Percentiles rank a stretch among this genome's conserved stretches.
Conservation (phyloP, 2,113 vertebrate species). For the Calyptomena viridis region DNA sequence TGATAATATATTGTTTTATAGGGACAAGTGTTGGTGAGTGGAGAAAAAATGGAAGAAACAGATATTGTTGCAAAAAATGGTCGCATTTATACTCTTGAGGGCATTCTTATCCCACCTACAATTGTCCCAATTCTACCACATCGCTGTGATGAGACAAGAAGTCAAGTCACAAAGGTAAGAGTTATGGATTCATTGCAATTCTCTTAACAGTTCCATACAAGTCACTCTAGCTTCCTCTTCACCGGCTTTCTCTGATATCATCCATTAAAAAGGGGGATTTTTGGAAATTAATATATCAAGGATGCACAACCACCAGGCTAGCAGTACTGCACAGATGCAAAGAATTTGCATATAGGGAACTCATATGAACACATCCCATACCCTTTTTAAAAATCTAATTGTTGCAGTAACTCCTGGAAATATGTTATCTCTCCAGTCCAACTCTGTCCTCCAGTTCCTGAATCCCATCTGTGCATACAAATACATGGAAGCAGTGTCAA, state of each 20-base stretch:
- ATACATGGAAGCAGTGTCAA: neutral
- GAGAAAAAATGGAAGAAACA: slow-evolving; percentile 76
- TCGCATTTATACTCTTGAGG: slow-evolving; percentile 81
- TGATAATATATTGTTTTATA: slow-evolving; percentile 40
- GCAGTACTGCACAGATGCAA: neutral
- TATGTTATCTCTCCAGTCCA: neutral
- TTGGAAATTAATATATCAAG: neutral
- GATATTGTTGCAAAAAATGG: slow-evolving; percentile 88
- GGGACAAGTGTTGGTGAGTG: slow-evolving; percentile 84
- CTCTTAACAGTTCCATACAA: neutral
- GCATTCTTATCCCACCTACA: slow-evolving; percentile 85
- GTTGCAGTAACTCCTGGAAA: neutral
- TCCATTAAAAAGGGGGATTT: neutral
- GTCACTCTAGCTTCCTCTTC: neutral
- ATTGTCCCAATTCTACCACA: slow-evolving; percentile 88
- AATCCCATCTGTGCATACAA: neutral
- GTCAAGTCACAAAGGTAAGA: slow-evolving; percentile 74
- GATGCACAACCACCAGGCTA: neutral
- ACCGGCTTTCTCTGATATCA: neutral
- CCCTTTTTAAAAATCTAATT: neutral
- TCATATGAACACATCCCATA: neutral
- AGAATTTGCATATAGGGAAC: neutral
- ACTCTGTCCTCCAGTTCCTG: neutral
- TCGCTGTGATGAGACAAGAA: slow-evolving; percentile 79
- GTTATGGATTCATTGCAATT: too few species aligned